Evolutionary conservation across 2,888 invertebrate species (phyloP), one percentile per base, ranked within the genome.

Genomic region (Macrosiphum euphorbiae): DNA sequence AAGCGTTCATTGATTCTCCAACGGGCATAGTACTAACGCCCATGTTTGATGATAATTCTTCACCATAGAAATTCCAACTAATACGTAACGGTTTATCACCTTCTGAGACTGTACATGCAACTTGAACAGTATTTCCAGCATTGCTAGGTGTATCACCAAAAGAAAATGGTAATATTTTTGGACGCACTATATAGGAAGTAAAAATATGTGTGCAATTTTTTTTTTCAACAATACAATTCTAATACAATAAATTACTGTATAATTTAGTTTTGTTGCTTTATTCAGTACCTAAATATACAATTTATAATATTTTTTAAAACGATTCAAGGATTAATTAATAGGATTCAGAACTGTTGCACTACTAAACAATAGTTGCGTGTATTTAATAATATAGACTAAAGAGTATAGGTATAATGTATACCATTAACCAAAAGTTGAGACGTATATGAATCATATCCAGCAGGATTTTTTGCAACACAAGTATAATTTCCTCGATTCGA

Each of bases 401-500:
- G 28, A 91, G n/a, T 58, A 58, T 85, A 86, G 87, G 91, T 61
- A 61, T 87, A 58, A 86, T 47, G 47, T 61, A 87, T 58, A 98
- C 98, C 98, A 95, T 98, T 98, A 89, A 98, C 97, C 95, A 96
- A 96, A 95, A 98, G 96, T 95, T 96, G 96, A 90, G 97, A 96
- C 11, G 97, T 97, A 95, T 97, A 97, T 95, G 97, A 97, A 88
- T 97, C 96, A 95, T 96, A 96, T 94, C 98, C 98, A 85, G 97
- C 98, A 95, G 96, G 96, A 96, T 98, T 98, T 91, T 96, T 96
- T 28, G 97, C 98, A 93, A 96, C 96, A 95, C 98, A 98, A 95
- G 97, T 97, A 95, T 98, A 98, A 94, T 97, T 96, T 95, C 98
- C 98, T 94, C 97, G 97, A 96, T 98, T 98, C 95, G 97, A 96